Base-by-base conservation (phyloP, 2,888 invertebrate species). In the Chirona hameri region DNA sequence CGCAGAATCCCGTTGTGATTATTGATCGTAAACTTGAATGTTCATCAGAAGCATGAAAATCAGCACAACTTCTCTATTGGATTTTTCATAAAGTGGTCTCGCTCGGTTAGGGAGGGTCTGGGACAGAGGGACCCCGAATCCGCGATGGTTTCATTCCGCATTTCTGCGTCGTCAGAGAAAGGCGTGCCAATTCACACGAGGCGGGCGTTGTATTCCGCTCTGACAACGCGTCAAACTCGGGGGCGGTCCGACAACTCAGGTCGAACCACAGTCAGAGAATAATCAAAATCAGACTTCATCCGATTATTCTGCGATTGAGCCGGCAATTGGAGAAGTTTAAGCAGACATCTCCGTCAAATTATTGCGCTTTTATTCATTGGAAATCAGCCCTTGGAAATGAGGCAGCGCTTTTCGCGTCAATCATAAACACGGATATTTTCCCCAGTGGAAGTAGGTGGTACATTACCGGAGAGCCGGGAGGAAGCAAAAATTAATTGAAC, bases 11-110 rank as follows among this genome's bases (percentile, higher is more conserved):
- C 46, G 46, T 46, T 46, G 76, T 76, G 76, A 76, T 76, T 76
- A 76, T 76, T 76, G 76, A 76, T 46, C 76, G 76, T 76, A 76
- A 76, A 76, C 9, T 39, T 46, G 46, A 46, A 76, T 24, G 39
- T 76, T 76, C 76, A 76, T 76, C 76, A 39, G 76, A 76, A 76
- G 76, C 46, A 76, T 76, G 76, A 76, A 39, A 76, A 76, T 76
- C 76, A 46, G 21, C 46, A 39, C 76, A 76, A 46, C 39, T 39
- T 21, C 24, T 46, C 24, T 31, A 76, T 76, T 46, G 76, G 46
- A 76, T 46, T 76, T 76, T 76, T 46, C 76, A 76, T 76, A 76
- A 76, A 76, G 76, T 24, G 76, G 76, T 46, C 24, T 14, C 65
- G 65, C 10, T 65, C 65, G 0, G 65, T 27, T 27, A 10, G 65